Conservation (phyloP, 2,797 vertebrate species). For the Sylvilagus floridanus region DNA sequence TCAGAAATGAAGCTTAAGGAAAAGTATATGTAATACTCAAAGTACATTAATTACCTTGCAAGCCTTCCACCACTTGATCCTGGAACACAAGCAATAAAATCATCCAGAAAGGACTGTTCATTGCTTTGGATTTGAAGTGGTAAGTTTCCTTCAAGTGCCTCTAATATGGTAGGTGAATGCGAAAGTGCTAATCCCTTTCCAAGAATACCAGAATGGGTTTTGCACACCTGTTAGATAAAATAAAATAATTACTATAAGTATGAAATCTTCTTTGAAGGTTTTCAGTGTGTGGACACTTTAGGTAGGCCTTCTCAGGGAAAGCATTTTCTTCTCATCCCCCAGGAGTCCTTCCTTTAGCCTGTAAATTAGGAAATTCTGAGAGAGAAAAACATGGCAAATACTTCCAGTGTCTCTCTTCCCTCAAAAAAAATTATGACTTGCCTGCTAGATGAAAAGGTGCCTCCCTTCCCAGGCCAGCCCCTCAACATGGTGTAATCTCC, state of each 20-base stretch:
- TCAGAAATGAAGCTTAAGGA: background rate
- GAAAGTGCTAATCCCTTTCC: conserved; percentile 98
- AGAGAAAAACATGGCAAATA: background rate
- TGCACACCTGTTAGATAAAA: conserved; percentile 92
- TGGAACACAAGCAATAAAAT: conserved; percentile 98
- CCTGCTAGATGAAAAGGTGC: background rate
- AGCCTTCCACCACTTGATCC: conserved; percentile 98
- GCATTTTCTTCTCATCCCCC: background rate
- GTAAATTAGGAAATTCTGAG: background rate
- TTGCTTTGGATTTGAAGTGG: conserved; percentile 98
- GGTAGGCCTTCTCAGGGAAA: background rate
- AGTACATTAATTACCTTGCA: conserved; percentile 92
- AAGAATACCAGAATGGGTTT: conserved; percentile 96
- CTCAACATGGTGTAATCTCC: background rate
- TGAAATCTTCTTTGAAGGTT: conserved; percentile 16
- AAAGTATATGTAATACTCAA: background rate
- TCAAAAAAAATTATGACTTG: background rate
- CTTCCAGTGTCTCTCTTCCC: background rate
- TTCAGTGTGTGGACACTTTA: background rate
- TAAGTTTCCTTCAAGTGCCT: conserved; percentile 97
- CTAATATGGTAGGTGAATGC: conserved; percentile 97
- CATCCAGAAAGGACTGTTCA: conserved; percentile 98
- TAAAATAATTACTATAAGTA: conserved; percentile 3
- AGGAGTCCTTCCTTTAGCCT: background rate
- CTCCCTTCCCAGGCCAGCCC: background rate